These are phyloP conservation scores for Nothobranchius kuhntae DNA, from an alignment of 2,113 vertebrate genomes.

Conservation along the genomic window DNA sequence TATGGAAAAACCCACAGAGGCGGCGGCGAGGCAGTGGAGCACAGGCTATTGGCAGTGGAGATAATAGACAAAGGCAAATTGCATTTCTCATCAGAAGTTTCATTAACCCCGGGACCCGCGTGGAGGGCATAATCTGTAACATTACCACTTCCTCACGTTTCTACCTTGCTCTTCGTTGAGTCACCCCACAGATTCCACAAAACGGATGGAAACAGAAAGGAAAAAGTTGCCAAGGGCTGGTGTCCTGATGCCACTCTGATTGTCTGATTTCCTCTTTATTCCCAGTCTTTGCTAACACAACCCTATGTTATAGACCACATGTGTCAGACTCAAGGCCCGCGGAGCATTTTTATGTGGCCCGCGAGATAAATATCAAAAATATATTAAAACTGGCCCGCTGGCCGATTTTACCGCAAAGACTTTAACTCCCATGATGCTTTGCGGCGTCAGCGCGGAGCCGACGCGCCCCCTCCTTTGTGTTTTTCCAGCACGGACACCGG, in stretches of 20 bases:
- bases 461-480: no score
- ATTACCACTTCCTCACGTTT: conserved; percentile 80
- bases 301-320: conserved; percentile 7
- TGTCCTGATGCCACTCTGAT: conserved; percentile 26
- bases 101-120: conserved; percentile 80
- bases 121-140: conserved; percentile 81
- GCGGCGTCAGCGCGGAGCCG: no score
- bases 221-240: conserved; percentile 28
- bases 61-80: conserved; percentile 82
- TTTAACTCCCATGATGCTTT: no score
- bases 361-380: no score
- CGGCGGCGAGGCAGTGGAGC: conserved; percentile 37
- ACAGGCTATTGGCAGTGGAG: conserved; percentile 72
- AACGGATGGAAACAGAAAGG: background rate
- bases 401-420: no score
- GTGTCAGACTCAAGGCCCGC: no score
- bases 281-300: conserved; percentile 27
- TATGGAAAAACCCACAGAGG: conserved; percentile 58
- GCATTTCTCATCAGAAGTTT: conserved; percentile 83
- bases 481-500: no score
- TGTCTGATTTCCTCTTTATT: conserved; percentile 19
- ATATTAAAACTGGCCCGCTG: no score
- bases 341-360: no score
- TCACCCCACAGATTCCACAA: conserved; percentile 61
- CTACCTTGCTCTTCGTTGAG: conserved; percentile 49